Evolutionary conservation across 2,797 vertebrate species (phyloP).

Genomic region (Odontamblyopus rebecca): DNA sequence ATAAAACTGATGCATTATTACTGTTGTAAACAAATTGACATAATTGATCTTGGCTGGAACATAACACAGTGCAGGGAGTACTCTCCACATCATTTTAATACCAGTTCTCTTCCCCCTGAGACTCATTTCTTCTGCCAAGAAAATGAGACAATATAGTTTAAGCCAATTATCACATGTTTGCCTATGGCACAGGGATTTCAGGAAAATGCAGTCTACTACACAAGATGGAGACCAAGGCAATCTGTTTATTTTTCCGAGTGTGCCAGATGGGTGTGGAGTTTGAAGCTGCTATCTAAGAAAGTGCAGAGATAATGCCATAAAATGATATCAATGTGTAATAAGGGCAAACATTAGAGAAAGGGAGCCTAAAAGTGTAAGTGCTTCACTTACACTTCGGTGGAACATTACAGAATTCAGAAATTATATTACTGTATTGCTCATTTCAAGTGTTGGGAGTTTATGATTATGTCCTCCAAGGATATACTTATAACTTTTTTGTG

Average conservation of each 20-base stretch:
- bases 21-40: too few species aligned
- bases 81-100: too few species aligned
- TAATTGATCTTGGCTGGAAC: too few species aligned
- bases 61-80: background rate
- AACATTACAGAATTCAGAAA: background rate
- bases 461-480: background rate
- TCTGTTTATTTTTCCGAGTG: background rate
- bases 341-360: background rate
- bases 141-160: slow-evolving; percentile 21
- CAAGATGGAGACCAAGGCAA: slow-evolving; percentile 16
- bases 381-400: background rate
- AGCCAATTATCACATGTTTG: slow-evolving; percentile 41
- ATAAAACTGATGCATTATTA: too few species aligned
- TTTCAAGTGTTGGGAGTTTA: background rate
- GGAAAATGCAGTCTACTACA: slow-evolving; percentile 17
- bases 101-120: too few species aligned
- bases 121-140: too few species aligned
- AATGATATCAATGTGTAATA: background rate
- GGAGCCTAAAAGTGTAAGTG: background rate
- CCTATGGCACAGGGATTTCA: slow-evolving; percentile 7
- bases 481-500: too few species aligned
- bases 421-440: background rate
- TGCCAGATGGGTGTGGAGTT: background rate
- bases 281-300: background rate
- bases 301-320: background rate